A percentile compares a stretch with the other conserved stretches of the same genome.
Evolutionary conservation across 2,797 vertebrate genomes (phyloP).

Genomic region (Myotis vivesi): DNA sequence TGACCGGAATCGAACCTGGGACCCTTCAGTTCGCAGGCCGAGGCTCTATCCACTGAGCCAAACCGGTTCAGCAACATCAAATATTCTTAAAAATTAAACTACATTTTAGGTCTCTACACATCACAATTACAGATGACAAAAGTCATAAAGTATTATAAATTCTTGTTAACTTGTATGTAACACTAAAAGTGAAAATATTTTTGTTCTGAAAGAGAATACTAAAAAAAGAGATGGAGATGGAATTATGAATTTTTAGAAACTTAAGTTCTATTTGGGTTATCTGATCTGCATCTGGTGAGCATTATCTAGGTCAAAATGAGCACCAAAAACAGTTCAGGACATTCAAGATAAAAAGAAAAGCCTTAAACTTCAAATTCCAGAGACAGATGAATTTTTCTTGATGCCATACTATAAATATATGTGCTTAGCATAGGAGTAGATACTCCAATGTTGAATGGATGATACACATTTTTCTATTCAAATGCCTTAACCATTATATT

Average conservation of each 20-base stretch:
- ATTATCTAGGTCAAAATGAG: not conserved
- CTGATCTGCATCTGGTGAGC: not conserved
- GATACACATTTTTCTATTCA: not conserved
- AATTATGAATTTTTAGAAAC: not conserved
- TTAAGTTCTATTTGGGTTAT: not conserved
- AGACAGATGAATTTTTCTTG: not conserved
- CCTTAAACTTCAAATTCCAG: not conserved
- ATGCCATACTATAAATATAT: not conserved
- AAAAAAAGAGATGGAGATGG: not conserved
- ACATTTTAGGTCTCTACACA: not conserved
- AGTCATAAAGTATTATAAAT: not conserved
- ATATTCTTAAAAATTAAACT: not conserved
- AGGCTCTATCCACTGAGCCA: too few relatives aligned
- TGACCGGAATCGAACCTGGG: too few relatives aligned
- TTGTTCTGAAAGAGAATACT: slow-evolving; percentile 27
- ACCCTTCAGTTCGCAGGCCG: too few relatives aligned
- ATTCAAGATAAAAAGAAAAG: not conserved
- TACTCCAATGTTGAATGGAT: not conserved
- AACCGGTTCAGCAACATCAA: too few relatives aligned
- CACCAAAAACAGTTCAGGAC: not conserved
- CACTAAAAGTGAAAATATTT: not conserved
- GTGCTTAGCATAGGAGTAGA: not conserved
- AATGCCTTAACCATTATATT: not conserved
- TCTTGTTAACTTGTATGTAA: not conserved
- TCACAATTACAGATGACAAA: not conserved